Base-by-base conservation (phyloP, 2,797 vertebrate species). In the Propithecus deckenii region DNA sequence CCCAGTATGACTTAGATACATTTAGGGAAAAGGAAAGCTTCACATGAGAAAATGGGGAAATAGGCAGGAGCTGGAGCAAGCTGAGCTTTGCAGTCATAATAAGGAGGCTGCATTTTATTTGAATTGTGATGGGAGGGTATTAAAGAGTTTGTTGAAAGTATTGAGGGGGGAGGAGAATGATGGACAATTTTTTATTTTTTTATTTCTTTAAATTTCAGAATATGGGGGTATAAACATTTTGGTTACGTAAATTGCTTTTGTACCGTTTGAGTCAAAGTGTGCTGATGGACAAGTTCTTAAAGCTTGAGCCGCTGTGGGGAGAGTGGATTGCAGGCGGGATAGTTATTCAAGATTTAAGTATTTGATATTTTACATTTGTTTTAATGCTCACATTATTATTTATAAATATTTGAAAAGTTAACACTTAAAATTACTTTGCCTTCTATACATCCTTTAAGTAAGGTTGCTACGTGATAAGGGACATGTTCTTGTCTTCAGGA, bases 401-500 rank as follows among this genome's bases (percentile, higher is more conserved):
- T 43, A 89, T 92, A 43, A 32, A 74, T 87, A 72, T 79, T 71
- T 69, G 43, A 75, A 30, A 52, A 65, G 23, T 46, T 92, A 81
- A 52, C 90, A 57, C 41, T 43, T 72, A 22, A 57, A 79, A 78
- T 50, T 41, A 25, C 28, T 86, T 72, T 35, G 52, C 14, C 12
- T 35, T 74, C 57, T 50, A 0, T 10, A n/a, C 13, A 4, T 43
- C n/a, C 5, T 32, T 8, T 1, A 7, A 91, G 38, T 3, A 7
- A 86, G 50, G 32, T 15, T 20, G 7, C 65, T 17, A 3, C 3
- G 0, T 15, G 43, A 15, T 74, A 32, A 67, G 69, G 35, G 12
- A 6, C 43, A 1, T 10, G 1, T 35, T 43, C n/a, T 55, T 50
- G 41, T 65, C 67, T 95, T 95, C 30, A 98, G 98, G 86, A 75